Evolutionary conservation across 92 coral and sea anemone species (phyloP), one percentile per base, ranked within the genome.

Genomic region (Heteractis magnifica): DNA sequence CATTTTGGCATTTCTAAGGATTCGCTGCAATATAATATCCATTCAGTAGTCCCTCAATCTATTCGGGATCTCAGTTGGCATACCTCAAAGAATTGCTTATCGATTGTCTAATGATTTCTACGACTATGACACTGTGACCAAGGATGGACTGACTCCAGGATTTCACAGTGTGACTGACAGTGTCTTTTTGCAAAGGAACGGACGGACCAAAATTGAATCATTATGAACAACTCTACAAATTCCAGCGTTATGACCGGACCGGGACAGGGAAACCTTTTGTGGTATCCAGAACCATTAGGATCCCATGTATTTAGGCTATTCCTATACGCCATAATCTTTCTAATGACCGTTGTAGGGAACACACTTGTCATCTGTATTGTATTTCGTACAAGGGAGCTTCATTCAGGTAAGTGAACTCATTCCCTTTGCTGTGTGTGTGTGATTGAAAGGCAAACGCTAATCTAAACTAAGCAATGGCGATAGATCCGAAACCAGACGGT

Each of bases 221-320:
- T 26, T 52, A 79, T 79, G 82, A 65, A 82, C 50, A 72, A 82
- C 72, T 82, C 79, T 19, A 82, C 86, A 56, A 82, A 82, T 60
- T 18, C 87, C 4, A 52, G 83, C 21, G 48, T 60, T 5, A 6
- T 71, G 10, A 5, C 79, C 41, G 16, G 79, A 19, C 8, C 52
- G 5, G 49, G 49, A 11, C 83, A 44, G 16, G 59, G 81, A 50
- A 77, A 34, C 79, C 8, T 0, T n/a, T 7, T 73, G 34, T 87
- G 56, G 77, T 23, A 23, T 72, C 79, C 26, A 16, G 94, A 91
- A 49, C 91, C 94, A 21, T 23, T 83, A 82, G 94, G 84, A 10
- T 91, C 94, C 56, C 85, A 91, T 79, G 65, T 88, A 58, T 82
- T 91, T 68, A 91, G 94, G 21, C 59, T 91, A 62, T 81, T 91